Percentiles rank a stretch among this genome's conserved stretches.
Conservation (phyloP, 2,888 invertebrate species). For the Trypoxylon attenuatum region DNA sequence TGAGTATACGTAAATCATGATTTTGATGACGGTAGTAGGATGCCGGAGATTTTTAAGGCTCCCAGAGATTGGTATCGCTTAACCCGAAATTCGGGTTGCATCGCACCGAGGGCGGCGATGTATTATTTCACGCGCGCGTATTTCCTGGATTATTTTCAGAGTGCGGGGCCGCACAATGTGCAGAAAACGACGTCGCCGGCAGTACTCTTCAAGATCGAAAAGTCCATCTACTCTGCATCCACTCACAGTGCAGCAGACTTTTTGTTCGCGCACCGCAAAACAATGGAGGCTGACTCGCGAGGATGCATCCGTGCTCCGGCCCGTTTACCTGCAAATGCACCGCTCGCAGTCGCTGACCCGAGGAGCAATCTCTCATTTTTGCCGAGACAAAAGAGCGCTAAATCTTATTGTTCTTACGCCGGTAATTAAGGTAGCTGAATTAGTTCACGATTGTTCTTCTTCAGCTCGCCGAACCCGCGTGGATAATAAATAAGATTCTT, state of each 20-base stretch:
- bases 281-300: slow-evolving; percentile 35
- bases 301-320: slow-evolving; percentile 31
- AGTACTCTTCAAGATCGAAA: slow-evolving; percentile 15
- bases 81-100: not conserved
- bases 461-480: slow-evolving; percentile 31
- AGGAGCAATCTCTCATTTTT: slow-evolving; percentile 73
- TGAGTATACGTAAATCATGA: too few species aligned
- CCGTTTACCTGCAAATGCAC: slow-evolving; percentile 54
- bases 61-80: too few species aligned
- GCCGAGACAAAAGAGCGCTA: slow-evolving; percentile 71
- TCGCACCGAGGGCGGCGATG: not conserved
- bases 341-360: slow-evolving; percentile 65
- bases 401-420: slow-evolving; percentile 74
- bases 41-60: too few species aligned
- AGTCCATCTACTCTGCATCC: slow-evolving; percentile 22
- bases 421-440: slow-evolving; percentile 73
- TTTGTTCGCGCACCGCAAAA: slow-evolving; percentile 27
- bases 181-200: not conserved
- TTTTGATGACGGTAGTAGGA: too few species aligned
- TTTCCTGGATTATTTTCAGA: not conserved
- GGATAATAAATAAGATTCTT: slow-evolving; percentile 73
- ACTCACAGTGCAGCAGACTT: slow-evolving; percentile 10
- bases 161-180: not conserved
- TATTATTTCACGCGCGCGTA: not conserved
- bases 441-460: slow-evolving; percentile 71